phyloP scores from a whole-genome alignment of 2,113 vertebrate species.

The Forbesichthys papilliferus region DNA sequence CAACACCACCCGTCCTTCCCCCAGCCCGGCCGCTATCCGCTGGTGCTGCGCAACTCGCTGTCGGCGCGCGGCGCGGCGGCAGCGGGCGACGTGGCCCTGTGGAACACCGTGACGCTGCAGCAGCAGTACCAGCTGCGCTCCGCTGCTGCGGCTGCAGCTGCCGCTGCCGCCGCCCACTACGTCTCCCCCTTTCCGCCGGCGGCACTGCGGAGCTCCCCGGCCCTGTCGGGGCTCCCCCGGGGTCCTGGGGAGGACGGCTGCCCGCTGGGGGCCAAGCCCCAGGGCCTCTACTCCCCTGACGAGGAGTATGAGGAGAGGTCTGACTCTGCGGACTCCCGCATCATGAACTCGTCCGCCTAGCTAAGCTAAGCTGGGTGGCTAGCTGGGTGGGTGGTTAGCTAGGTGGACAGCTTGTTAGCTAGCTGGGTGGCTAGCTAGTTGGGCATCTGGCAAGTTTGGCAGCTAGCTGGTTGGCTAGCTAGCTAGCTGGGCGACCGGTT shows the following conservation, averaged over 20 bases:
- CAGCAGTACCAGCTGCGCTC: constrained; percentile 97
- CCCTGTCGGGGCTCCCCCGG: constrained; percentile 77
- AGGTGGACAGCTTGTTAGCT: too few relatives aligned
- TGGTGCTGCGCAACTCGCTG: constrained; percentile 92
- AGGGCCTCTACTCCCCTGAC: constrained; percentile 85
- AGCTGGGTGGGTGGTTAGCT: not conserved
- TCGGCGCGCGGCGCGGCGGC: constrained; percentile 83
- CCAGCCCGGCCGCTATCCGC: constrained; percentile 90
- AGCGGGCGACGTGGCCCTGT: constrained; percentile 92
- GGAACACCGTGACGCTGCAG: constrained; percentile 97
- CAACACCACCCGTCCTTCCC: constrained; percentile 92
- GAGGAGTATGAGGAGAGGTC: constrained; percentile 95
- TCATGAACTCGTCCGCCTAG: constrained; percentile 89
- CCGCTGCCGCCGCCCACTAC: constrained; percentile 77
- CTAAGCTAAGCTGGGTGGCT: not conserved
- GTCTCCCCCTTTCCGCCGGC: constrained; percentile 87
- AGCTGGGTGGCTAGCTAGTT: too few relatives aligned
- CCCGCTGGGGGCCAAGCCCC: constrained; percentile 84
- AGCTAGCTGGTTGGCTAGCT: too few relatives aligned
- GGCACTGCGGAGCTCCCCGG: constrained; percentile 77
- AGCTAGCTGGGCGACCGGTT: too few relatives aligned
- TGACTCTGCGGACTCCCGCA: constrained; percentile 93
- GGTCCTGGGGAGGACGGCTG: constrained; percentile 84
- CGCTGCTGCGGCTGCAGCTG: too few relatives aligned
- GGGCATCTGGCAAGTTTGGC: too few relatives aligned